phyloP scores from a whole-genome alignment of 2,113 vertebrate genomes.

The Sminthopsis crassicaudata region DNA sequence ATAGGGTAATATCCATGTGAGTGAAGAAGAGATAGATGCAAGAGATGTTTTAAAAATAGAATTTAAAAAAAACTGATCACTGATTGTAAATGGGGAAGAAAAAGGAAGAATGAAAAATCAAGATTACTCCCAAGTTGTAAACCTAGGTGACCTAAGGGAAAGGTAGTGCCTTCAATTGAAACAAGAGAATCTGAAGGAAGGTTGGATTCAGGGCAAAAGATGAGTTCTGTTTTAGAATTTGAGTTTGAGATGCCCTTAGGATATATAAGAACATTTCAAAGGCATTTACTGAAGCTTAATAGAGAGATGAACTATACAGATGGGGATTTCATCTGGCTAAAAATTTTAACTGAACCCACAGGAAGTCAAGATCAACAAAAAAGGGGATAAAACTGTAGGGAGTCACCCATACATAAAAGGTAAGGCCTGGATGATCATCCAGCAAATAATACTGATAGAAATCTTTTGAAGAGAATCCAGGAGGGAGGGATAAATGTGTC shows the following conservation, averaged over 20 bases:
- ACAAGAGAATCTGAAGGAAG: not conserved
- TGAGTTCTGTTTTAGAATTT: not conserved
- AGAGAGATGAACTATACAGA: not conserved
- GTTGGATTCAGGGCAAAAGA: not conserved
- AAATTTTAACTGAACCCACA: not conserved
- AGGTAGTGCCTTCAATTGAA: not conserved
- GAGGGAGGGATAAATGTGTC: not conserved
- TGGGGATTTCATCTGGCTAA: not conserved
- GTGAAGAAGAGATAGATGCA: not conserved
- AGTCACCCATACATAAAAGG: not conserved
- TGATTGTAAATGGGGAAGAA: not conserved
- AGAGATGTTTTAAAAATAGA: not conserved
- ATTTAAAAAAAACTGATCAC: not conserved
- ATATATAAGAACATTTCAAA: not conserved
- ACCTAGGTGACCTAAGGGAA: not conserved
- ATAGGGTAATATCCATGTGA: not conserved
- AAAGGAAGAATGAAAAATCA: not conserved
- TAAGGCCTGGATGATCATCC: not conserved
- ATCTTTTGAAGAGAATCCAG: not conserved
- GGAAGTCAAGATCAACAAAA: not conserved
- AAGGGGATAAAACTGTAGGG: not conserved
- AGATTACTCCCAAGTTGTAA: not conserved
- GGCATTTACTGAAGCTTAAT: constrained; percentile 4
- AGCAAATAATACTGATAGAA: not conserved
- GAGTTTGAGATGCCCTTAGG: not conserved